Base-by-base conservation (phyloP, 2,888 invertebrate species). In the Chalcis sispes region DNA sequence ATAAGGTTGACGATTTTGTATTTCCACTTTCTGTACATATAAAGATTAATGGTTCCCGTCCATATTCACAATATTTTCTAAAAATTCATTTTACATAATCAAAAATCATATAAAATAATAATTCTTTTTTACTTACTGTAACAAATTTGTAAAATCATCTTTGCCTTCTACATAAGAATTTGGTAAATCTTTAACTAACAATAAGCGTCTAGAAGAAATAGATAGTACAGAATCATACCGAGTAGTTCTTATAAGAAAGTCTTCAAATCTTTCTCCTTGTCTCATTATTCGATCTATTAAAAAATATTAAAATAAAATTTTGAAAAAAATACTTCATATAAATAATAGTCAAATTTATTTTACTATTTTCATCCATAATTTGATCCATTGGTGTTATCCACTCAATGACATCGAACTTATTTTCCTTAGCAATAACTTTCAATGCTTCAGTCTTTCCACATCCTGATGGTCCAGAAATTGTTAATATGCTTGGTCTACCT, bases 311-410 rank as follows among this genome's bases (percentile, higher is more conserved):
- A 50, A 23, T 61, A 58, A 27, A 25, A 20, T 50, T 46, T 50
- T 52, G 27, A 23, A 52, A 52, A 46, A 13, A 18, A 29, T 58
- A 56, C 25, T 40, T 36, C 18, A 10, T 54, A 54, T n/a, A 56
- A 29, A 36, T 27, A 23, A 56, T 67, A 66, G 56, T 46, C 54
- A 56, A 73, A 80, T 77, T 54, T 42, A 59, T 52, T 13, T 81
- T 80, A 88, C 87, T 84, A 72, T 91, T 90, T 80, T 90, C 89
- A 79, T 92, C 91, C 76, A 91, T 90, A 71, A 92, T 92, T 81
- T 92, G 91, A 87, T 95, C 94, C 10, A 93, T 81, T 4, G 96
- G 96, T 82, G 95, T 96, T 27, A 93, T 92, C 97, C 97, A 97
- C 88, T 97, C 96, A 40, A 92, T 90, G 42, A 95, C 83, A 81